phyloP scores from a whole-genome alignment of 2,888 invertebrate species.

The Pammene aurita region DNA sequence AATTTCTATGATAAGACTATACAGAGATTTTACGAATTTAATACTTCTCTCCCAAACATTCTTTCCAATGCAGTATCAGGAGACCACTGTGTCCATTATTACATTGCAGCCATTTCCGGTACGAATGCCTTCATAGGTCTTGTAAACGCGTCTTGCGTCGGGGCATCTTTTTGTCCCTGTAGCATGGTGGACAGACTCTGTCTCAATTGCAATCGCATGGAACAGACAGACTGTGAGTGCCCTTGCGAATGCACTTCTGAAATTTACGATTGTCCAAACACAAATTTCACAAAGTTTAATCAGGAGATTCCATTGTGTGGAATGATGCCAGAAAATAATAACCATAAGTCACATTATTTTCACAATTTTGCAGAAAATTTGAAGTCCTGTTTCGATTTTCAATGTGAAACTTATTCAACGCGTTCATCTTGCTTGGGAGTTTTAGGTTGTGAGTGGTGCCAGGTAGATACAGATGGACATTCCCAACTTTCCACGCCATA shows the following conservation, averaged over 20 bases:
- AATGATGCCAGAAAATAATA: constrained; percentile 75
- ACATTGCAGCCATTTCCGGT: constrained; percentile 89
- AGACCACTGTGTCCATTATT: constrained; percentile 94
- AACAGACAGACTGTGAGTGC: constrained; percentile 96
- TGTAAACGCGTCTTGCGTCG: constrained; percentile 93
- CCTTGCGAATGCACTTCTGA: constrained; percentile 93
- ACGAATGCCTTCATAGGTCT: constrained; percentile 95
- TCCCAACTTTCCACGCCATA: constrained; percentile 87
- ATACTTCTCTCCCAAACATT: constrained; percentile 89
- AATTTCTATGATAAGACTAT: constrained; percentile 93
- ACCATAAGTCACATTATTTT: constrained; percentile 78
- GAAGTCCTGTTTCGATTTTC: constrained; percentile 86
- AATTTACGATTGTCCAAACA: constrained; percentile 67
- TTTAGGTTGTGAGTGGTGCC: constrained; percentile 96
- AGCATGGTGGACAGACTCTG: constrained; percentile 94
- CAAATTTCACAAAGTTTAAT: constrained; percentile 61
- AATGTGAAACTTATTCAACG: constrained; percentile 86
- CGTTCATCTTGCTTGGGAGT: constrained; percentile 88
- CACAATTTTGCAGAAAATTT: constrained; percentile 80
- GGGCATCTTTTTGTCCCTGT: constrained; percentile 93
- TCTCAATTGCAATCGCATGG: constrained; percentile 96
- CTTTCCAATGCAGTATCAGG: constrained; percentile 93
- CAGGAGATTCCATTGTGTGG: constrained; percentile 74
- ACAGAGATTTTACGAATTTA: constrained; percentile 93
- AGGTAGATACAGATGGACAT: constrained; percentile 89